phyloP scores from a whole-genome alignment of 2,113 vertebrate species.

The Xenopus borealis region DNA sequence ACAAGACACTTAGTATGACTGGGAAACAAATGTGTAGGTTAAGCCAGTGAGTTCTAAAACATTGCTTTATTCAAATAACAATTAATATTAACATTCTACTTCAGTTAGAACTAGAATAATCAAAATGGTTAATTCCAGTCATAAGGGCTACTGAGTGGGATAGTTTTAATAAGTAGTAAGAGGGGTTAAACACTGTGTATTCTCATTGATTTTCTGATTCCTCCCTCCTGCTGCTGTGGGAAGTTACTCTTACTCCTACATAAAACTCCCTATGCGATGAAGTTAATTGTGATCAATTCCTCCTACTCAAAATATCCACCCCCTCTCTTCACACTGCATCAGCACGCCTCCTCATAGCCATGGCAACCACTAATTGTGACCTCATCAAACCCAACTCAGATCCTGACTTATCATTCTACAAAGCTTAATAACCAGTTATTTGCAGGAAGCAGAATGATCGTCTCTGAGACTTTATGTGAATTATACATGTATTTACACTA shows the following conservation, averaged over 20 bases:
- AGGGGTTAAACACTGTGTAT: not conserved
- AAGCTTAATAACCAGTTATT: not conserved
- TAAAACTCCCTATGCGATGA: conserved; percentile 35
- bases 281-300: conserved; percentile 29
- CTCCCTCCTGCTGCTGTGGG: conserved; percentile 27
- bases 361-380: conserved; percentile 52
- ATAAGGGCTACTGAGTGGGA: not conserved
- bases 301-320: conserved; percentile 47
- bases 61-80: too few relatives aligned
- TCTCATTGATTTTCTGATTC: conserved; percentile 9
- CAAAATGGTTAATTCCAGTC: too few relatives aligned
- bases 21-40: too few relatives aligned
- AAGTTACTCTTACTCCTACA: conserved; percentile 36
- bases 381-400: conserved; percentile 46
- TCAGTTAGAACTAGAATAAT: too few relatives aligned
- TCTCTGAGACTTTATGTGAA: too few relatives aligned
- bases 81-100: too few relatives aligned
- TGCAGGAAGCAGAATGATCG: too few relatives aligned
- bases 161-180: not conserved
- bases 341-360: conserved; percentile 50
- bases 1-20: too few relatives aligned
- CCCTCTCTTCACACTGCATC: conserved; percentile 43
- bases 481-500: too few relatives aligned
- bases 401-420: conserved; percentile 29
- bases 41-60: too few relatives aligned